phyloP scores from a whole-genome alignment of 2,888 invertebrate species.

The Fabriciana adippe region DNA sequence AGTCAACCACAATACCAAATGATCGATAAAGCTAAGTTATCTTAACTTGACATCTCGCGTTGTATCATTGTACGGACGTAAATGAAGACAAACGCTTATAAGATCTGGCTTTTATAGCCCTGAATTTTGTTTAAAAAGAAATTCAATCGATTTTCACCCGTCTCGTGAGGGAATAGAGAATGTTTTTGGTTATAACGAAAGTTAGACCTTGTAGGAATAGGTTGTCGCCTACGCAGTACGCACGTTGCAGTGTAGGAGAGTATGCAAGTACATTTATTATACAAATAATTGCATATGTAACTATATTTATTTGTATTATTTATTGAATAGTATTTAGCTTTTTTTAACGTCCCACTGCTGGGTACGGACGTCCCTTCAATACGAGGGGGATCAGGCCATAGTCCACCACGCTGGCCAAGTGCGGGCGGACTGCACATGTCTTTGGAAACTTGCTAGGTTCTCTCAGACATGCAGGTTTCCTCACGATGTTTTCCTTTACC shows the following conservation, averaged over 20 bases:
- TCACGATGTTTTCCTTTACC: too few species aligned
- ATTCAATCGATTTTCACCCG: conserved; percentile 13
- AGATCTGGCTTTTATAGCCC: conserved; percentile 39
- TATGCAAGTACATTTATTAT: conserved; percentile 1
- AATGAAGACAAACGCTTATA: conserved; percentile 43
- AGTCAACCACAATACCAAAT: too few species aligned
- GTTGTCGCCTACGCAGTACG: conserved; percentile 27
- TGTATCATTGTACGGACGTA: conserved; percentile 25
- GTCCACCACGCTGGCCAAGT: too few species aligned
- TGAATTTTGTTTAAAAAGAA: conserved; percentile 13
- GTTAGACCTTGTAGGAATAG: conserved; percentile 20
- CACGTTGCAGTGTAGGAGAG: conserved; percentile 19
- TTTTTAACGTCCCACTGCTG: too few species aligned
- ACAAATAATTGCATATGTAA: background rate
- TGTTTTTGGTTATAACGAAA: conserved; percentile 16
- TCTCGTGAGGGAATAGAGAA: conserved; percentile 9
- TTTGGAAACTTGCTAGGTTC: too few species aligned
- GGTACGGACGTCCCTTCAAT: too few species aligned
- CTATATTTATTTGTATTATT: background rate
- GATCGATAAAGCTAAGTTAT: background rate
- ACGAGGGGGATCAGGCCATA: too few species aligned
- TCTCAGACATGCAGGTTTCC: too few species aligned
- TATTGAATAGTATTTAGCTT: too few species aligned
- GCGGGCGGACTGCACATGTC: too few species aligned
- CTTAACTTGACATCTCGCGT: conserved; percentile 2